Evolutionary conservation across 2,113 vertebrate species (phyloP).

Genomic region (Notothenia coriiceps): DNA sequence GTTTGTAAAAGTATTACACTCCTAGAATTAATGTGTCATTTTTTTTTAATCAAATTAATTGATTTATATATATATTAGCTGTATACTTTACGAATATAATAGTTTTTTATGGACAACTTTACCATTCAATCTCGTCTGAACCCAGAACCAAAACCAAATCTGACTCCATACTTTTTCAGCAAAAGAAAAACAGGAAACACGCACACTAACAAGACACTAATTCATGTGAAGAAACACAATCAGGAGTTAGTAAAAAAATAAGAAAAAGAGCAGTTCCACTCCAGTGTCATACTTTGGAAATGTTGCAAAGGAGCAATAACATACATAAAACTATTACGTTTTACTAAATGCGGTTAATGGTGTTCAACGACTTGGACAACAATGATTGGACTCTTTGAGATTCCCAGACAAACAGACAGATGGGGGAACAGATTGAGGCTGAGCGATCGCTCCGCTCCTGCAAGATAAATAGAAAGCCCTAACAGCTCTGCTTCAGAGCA

Average conservation of each 20-base stretch:
- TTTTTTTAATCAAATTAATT: too few relatives aligned
- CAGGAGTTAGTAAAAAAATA: neutral
- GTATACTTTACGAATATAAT: too few relatives aligned
- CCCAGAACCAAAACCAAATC: too few relatives aligned
- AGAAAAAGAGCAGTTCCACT: neutral
- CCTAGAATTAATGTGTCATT: too few relatives aligned
- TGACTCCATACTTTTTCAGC: neutral
- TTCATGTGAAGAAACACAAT: neutral
- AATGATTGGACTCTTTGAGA: slow-evolving; percentile 1
- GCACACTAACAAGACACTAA: neutral
- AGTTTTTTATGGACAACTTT: too few relatives aligned
- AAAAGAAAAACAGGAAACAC: neutral
- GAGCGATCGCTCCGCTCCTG: neutral
- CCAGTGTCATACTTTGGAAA: too few relatives aligned
- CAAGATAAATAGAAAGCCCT: neutral
- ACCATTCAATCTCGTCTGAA: too few relatives aligned
- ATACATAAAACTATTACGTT: neutral
- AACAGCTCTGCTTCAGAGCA: neutral
- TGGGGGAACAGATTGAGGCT: neutral
- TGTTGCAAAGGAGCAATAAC: too few relatives aligned
- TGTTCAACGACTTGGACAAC: neutral
- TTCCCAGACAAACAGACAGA: neutral
- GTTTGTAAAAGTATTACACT: too few relatives aligned
- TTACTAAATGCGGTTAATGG: neutral
- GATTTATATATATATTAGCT: too few relatives aligned